Conservation (phyloP, 2,888 invertebrate species). For the Rotaria macrura region DNA sequence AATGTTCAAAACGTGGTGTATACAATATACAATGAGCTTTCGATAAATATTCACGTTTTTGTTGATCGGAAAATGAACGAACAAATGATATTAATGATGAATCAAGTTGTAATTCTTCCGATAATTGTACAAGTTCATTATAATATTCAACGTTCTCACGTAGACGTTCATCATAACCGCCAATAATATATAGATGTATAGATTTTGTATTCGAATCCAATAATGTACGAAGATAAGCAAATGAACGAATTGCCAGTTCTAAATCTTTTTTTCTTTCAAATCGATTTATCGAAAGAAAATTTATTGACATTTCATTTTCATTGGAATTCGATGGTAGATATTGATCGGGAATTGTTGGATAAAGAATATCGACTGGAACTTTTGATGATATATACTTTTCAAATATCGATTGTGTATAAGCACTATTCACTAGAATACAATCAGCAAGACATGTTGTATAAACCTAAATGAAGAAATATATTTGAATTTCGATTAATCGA, state of each 20-base stretch:
- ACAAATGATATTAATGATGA: slow-evolving; percentile 43
- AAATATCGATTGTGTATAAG: slow-evolving; percentile 68
- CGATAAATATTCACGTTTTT: slow-evolving; percentile 70
- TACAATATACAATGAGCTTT: slow-evolving; percentile 72
- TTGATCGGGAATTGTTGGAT: slow-evolving; percentile 61
- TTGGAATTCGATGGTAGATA: slow-evolving; percentile 39
- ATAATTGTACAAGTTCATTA: slow-evolving; percentile 62
- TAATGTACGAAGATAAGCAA: slow-evolving; percentile 55
- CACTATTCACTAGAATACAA: slow-evolving; percentile 81
- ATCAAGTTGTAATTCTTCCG: slow-evolving; percentile 54
- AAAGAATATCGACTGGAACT: slow-evolving; percentile 66
- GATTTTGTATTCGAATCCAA: slow-evolving; percentile 35
- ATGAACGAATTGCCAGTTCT: slow-evolving; percentile 68
- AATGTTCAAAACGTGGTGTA: slow-evolving; percentile 91
- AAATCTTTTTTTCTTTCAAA: slow-evolving; percentile 93
- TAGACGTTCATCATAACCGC: slow-evolving; percentile 83
- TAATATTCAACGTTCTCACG: slow-evolving; percentile 75
- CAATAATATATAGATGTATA: slow-evolving; percentile 79
- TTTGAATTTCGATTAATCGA: too few relatives aligned
- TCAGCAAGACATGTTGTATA: slow-evolving; percentile 73
- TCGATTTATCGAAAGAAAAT: slow-evolving; percentile 82
- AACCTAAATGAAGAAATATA: slow-evolving; percentile 52
- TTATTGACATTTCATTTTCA: slow-evolving; percentile 49
- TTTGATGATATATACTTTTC: slow-evolving; percentile 70
- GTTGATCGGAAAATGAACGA: slow-evolving; percentile 71